Evolutionary conservation across 2,888 invertebrate species (phyloP).

Genomic region (Brenthis ino): DNA sequence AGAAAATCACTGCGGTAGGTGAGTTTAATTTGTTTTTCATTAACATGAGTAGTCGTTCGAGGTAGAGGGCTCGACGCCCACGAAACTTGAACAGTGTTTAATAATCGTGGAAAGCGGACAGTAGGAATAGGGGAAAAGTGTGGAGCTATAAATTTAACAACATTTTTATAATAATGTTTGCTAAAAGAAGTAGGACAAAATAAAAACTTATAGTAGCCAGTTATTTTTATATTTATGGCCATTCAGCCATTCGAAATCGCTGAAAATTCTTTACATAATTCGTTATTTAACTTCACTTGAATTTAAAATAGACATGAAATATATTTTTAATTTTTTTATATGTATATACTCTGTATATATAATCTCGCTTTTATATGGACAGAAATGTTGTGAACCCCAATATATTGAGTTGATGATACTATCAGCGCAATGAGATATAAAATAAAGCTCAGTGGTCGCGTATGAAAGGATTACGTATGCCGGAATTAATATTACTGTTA

Average conservation of each 20-base stretch:
- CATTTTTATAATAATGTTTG: slow-evolving; percentile 4
- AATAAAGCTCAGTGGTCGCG: slow-evolving; percentile 56
- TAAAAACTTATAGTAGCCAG: slow-evolving; percentile 1
- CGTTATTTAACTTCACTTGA: background rate
- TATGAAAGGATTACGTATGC: slow-evolving; percentile 36
- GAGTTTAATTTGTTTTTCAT: slow-evolving; percentile 3
- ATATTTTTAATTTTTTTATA: background rate
- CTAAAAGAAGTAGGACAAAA: background rate
- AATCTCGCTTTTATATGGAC: background rate
- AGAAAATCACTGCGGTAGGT: slow-evolving; percentile 3
- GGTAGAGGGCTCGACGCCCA: background rate
- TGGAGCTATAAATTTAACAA: too few species aligned
- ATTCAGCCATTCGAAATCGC: background rate
- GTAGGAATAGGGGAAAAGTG: too few species aligned
- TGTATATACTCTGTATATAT: background rate
- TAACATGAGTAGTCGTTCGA: background rate
- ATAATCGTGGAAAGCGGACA: too few species aligned
- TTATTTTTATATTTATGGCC: background rate
- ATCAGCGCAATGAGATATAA: slow-evolving; percentile 66
- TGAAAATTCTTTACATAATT: slow-evolving; percentile 10
- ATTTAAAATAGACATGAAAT: background rate
- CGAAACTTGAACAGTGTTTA: too few species aligned
- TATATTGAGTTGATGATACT: slow-evolving; percentile 47
- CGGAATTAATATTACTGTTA: slow-evolving; percentile 28
- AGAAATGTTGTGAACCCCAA: background rate